Conservation (phyloP, 2,888 invertebrate genomes). For the Stenodera caucasica region DNA sequence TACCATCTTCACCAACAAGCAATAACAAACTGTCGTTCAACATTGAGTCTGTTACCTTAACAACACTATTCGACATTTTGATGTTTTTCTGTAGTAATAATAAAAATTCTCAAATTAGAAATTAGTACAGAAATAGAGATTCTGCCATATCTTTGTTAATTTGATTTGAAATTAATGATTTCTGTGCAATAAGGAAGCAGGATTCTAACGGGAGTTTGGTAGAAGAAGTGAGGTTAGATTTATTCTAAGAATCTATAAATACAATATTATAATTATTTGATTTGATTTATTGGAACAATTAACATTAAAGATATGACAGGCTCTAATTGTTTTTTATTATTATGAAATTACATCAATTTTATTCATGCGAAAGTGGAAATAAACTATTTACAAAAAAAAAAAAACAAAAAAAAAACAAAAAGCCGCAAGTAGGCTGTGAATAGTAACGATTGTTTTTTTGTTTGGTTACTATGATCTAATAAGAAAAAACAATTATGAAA, state of each 20-base stretch:
- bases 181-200: neutral
- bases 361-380: neutral
- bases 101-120: neutral
- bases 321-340: conserved; percentile 6
- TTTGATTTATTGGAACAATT: conserved; percentile 3
- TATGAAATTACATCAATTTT: neutral
- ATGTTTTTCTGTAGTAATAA: conserved; percentile 1
- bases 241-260: conserved; percentile 6
- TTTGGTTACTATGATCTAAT: neutral
- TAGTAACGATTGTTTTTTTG: neutral
- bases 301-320: conserved; percentile 8
- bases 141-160: conserved; percentile 7
- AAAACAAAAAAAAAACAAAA: neutral
- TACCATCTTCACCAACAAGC: conserved; percentile 85
- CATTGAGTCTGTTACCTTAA: conserved; percentile 53
- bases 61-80: conserved; percentile 53
- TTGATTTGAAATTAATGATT: neutral
- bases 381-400: conserved; percentile 1
- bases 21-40: conserved; percentile 75
- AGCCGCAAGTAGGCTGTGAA: neutral
- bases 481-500: neutral
- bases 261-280: conserved; percentile 3
- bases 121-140: conserved; percentile 3
- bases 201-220: neutral
- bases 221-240: conserved; percentile 1